Evolutionary conservation across 2,113 vertebrate species (phyloP).

Genomic region (Lota lota): DNA sequence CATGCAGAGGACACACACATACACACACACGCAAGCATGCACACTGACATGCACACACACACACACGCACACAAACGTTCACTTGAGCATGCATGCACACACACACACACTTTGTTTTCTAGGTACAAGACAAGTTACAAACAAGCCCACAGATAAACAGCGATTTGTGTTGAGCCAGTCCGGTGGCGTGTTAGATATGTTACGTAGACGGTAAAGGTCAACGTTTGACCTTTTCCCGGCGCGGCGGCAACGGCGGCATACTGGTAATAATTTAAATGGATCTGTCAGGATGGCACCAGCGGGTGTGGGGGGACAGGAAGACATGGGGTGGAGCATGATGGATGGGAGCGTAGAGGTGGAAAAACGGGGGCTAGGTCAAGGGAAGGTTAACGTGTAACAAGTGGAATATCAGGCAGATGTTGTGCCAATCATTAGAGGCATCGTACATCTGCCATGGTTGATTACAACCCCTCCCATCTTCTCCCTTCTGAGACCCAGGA

Average conservation of each 20-base stretch:
- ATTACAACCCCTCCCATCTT: too few relatives aligned
- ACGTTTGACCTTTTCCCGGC: constrained; percentile 51
- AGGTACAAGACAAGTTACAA: too few relatives aligned
- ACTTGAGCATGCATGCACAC: too few relatives aligned
- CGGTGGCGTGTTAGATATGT: constrained; percentile 49
- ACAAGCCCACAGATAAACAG: too few relatives aligned
- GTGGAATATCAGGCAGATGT: too few relatives aligned
- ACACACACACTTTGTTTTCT: too few relatives aligned
- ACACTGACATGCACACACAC: neutral
- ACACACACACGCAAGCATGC: neutral
- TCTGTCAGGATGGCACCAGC: constrained; percentile 33
- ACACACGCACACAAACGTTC: too few relatives aligned
- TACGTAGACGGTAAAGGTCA: constrained; percentile 64
- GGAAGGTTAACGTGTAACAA: constrained; percentile 3
- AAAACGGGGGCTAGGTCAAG: neutral
- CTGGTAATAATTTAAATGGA: constrained; percentile 47
- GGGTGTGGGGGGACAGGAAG: neutral
- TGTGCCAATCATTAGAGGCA: neutral
- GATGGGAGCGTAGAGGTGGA: constrained; percentile 8
- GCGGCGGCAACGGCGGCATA: neutral
- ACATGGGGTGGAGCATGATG: constrained; percentile 6
- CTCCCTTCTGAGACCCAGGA: neutral
- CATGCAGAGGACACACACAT: constrained; percentile 2
- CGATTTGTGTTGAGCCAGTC: constrained; percentile 8
- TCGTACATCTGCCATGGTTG: too few relatives aligned